phyloP scores from a whole-genome alignment of 2,888 invertebrate species.

The Athetis lepigone region DNA sequence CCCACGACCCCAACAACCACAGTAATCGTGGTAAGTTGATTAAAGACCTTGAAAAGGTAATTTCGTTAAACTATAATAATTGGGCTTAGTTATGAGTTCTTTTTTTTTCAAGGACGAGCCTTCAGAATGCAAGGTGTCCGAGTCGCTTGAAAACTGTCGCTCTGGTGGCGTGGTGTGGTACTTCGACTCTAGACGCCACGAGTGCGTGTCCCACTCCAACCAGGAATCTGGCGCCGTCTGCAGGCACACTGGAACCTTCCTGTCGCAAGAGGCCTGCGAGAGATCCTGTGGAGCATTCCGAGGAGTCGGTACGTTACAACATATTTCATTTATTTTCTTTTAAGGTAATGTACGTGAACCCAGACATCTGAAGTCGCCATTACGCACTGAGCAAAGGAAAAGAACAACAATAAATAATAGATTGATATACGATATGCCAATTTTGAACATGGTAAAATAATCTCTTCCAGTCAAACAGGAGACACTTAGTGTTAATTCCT shows the following conservation, averaged over 20 bases:
- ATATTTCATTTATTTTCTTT: background rate
- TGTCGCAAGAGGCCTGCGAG: constrained; percentile 94
- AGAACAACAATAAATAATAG: no score
- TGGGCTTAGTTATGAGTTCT: background rate
- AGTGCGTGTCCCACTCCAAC: constrained; percentile 74
- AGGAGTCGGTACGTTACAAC: constrained; percentile 74
- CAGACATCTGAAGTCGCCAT: no score
- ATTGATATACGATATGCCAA: no score
- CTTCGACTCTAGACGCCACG: constrained; percentile 82
- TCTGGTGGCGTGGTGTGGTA: constrained; percentile 76
- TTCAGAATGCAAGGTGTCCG: constrained; percentile 68
- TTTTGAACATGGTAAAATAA: no score
- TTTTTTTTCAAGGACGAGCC: constrained; percentile 57
- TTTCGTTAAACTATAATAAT: background rate
- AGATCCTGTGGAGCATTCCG: constrained; percentile 93
- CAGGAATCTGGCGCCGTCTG: constrained; percentile 89
- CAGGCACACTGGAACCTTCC: constrained; percentile 93
- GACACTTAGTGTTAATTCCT: no score
- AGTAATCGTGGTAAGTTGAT: constrained; percentile 33
- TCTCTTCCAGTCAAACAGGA: no score
- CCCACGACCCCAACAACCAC: constrained; percentile 62
- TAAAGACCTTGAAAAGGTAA: background rate
- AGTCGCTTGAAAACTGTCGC: constrained; percentile 71
- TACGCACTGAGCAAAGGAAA: no score
- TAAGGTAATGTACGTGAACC: no score